A percentile compares a stretch with the other conserved stretches of the same genome.
Conservation (phyloP, 2,113 vertebrate genomes). For the Oreochromis spilurus region DNA sequence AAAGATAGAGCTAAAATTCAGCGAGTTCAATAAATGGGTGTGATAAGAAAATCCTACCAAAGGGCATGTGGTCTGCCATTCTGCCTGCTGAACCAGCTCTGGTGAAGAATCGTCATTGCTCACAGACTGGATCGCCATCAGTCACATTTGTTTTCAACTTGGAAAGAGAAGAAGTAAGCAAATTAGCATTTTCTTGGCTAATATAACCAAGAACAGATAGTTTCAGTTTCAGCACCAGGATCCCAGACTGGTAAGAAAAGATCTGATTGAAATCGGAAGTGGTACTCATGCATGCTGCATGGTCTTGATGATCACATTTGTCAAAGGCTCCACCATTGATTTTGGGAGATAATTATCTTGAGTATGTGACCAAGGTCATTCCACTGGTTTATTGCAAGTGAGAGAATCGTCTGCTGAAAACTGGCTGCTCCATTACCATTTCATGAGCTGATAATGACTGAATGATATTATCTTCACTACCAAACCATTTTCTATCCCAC, state of each 20-base stretch:
- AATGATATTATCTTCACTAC: slow-evolving; percentile 46
- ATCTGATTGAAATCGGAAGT: slow-evolving; percentile 37
- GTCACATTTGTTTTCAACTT: not conserved
- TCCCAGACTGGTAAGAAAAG: not conserved
- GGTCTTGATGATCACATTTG: slow-evolving; percentile 52
- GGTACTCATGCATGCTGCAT: slow-evolving; percentile 1
- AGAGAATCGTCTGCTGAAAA: slow-evolving; percentile 36
- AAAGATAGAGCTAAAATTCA: not conserved
- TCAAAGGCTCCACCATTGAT: slow-evolving; percentile 59
- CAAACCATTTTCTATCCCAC: slow-evolving; percentile 26
- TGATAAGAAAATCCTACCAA: not conserved
- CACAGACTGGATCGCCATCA: not conserved
- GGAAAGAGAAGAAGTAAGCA: not conserved
- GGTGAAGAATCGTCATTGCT: not conserved
- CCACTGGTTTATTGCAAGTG: slow-evolving; percentile 45
- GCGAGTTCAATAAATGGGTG: not conserved
- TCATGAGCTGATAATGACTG: slow-evolving; percentile 63
- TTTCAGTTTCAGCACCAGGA: not conserved
- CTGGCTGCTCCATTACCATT: slow-evolving; percentile 47
- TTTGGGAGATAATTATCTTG: slow-evolving; percentile 58
- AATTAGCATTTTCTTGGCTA: not conserved
- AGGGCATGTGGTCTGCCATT: not conserved
- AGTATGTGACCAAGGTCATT: slow-evolving; percentile 60
- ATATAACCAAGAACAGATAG: not conserved
- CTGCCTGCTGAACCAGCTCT: not conserved